A percentile compares a stretch with the other conserved stretches of the same genome.
Conservation (phyloP, 2,797 vertebrate genomes). For the Phoebastria nigripes region DNA sequence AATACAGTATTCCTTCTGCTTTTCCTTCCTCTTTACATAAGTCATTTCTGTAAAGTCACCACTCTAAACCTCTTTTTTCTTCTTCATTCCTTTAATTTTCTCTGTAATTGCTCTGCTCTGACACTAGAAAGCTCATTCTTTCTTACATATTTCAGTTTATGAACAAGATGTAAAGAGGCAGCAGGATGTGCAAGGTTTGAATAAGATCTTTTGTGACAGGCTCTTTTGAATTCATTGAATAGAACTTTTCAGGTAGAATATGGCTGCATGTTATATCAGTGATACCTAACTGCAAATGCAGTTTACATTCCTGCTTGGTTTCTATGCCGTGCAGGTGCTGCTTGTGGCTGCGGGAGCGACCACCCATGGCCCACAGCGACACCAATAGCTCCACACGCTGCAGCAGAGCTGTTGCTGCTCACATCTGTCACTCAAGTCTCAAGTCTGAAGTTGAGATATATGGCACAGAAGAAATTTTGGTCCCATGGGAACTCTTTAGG, state of each 20-base stretch:
- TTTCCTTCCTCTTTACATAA: neutral
- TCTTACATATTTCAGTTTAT: neutral
- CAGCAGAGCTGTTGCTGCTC: neutral
- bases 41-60: neutral
- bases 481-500: neutral
- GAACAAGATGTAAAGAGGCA: neutral
- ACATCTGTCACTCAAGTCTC: fast-evolving
- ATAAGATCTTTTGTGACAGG: neutral
- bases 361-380: fast-evolving
- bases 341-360: fast-evolving
- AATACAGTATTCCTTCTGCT: neutral
- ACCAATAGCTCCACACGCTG: fast-evolving
- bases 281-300: neutral
- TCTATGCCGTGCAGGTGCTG: neutral
- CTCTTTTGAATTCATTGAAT: neutral
- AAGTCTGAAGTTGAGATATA: neutral
- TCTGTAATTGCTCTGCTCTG: neutral
- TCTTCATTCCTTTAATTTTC: neutral
- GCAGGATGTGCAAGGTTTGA: neutral
- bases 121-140: neutral
- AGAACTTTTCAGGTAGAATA: neutral
- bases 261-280: neutral
- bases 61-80: neutral
- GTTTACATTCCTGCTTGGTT: neutral
- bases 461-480: neutral